Evolutionary conservation across 30 jellyfish, hydroid and myxozoan species (phyloP).

Genomic region (Morbakka virulenta): DNA sequence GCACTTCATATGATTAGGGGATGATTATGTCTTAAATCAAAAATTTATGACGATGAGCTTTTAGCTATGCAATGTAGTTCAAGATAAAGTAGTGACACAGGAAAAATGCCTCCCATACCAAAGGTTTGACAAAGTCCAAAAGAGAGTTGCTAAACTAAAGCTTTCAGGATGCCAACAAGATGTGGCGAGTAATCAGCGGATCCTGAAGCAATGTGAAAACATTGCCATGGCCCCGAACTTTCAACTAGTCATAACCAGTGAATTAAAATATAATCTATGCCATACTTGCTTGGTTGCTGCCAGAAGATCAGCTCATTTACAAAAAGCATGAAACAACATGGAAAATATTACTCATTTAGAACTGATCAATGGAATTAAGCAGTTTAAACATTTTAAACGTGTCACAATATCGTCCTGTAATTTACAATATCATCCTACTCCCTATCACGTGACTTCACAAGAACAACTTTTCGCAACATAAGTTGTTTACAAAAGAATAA

Average conservation of each 20-base stretch:
- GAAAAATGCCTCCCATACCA: not conserved
- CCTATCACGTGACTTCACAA: slow-evolving; percentile 5
- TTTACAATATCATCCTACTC: not conserved
- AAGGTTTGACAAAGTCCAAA: slow-evolving; percentile 1
- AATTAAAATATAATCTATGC: not conserved
- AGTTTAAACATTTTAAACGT: slow-evolving; percentile 9
- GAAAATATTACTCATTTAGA: slow-evolving; percentile 7
- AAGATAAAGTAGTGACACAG: too few relatives aligned
- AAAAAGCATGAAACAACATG: not conserved
- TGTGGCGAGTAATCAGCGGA: slow-evolving; percentile 1
- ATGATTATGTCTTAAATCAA: too few relatives aligned
- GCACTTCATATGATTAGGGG: too few relatives aligned
- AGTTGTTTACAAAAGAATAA: slow-evolving; percentile 14
- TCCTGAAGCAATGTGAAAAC: slow-evolving; percentile 14
- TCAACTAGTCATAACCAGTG: not conserved
- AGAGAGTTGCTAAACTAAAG: slow-evolving; percentile 17
- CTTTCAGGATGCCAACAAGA: slow-evolving; percentile 19
- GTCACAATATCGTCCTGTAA: not conserved
- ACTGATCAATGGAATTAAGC: slow-evolving; percentile 1
- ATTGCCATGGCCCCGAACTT: slow-evolving; percentile 16
- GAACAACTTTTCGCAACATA: not conserved
- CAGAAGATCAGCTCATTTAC: not conserved
- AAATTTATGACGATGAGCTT: too few relatives aligned
- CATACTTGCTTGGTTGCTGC: not conserved
- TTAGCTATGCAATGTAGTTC: too few relatives aligned